Conservation (phyloP, 1,140 invertebrate genomes). For the Melitaea cinxia region DNA sequence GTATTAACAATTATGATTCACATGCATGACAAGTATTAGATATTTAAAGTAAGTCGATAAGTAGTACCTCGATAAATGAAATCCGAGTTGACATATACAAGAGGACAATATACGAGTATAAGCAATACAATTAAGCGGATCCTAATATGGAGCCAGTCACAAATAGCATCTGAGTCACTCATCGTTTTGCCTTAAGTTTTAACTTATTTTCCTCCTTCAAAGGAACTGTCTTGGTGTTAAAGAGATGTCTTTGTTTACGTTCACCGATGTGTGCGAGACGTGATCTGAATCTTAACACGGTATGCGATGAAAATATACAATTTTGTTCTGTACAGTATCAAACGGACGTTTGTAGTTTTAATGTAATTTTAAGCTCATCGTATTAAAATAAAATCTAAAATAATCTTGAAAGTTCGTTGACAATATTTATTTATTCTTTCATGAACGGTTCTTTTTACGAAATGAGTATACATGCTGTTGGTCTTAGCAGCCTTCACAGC, state of each 20-base stretch:
- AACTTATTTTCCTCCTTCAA: constrained; percentile 30
- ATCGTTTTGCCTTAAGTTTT: constrained; percentile 1
- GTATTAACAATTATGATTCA: too few species aligned
- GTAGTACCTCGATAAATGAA: too few species aligned
- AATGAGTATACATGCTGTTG: too few species aligned
- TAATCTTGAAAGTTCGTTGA: too few species aligned
- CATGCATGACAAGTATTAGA: too few species aligned
- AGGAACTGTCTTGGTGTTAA: constrained; percentile 24
- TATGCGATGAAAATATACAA: not conserved
- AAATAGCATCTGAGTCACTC: constrained; percentile 38
- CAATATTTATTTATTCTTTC: too few species aligned
- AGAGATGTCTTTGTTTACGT: constrained; percentile 26
- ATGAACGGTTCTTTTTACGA: too few species aligned
- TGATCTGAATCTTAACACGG: not conserved
- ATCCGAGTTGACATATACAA: not conserved
- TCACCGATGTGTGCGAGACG: constrained; percentile 13
- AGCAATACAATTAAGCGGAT: not conserved
- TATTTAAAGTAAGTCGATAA: too few species aligned
- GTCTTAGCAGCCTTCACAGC: too few species aligned
- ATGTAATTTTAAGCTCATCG: too few species aligned
- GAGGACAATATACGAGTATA: not conserved
- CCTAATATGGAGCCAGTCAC: constrained; percentile 19
- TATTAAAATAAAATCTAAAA: too few species aligned
- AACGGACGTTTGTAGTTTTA: not conserved
- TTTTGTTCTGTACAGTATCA: not conserved